phyloP scores from a whole-genome alignment of 2,797 vertebrate species.

The Tamandua tetradactyla region DNA sequence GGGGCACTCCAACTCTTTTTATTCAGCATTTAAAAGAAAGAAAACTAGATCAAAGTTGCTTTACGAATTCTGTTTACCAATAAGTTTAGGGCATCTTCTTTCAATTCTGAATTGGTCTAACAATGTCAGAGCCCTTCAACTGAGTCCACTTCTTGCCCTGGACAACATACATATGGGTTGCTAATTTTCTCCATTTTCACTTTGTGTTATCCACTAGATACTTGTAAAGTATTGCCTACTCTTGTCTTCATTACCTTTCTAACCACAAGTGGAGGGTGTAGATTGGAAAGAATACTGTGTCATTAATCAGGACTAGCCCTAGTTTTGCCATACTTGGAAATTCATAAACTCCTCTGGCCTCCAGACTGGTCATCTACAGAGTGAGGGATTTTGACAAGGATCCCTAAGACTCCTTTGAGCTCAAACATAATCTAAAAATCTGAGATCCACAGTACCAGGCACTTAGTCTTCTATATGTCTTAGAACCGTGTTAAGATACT shows the following conservation, averaged over 20 bases:
- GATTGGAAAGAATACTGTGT: slow-evolving; percentile 27
- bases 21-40: slow-evolving; percentile 16
- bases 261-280: neutral
- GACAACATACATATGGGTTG: neutral
- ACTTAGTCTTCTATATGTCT: neutral
- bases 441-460: neutral
- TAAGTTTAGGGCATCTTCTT: neutral
- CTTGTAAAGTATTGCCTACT: neutral
- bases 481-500: neutral
- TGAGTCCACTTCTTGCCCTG: neutral
- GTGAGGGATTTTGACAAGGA: neutral
- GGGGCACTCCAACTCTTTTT: neutral
- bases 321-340: neutral
- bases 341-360: neutral
- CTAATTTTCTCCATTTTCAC: neutral
- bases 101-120: neutral
- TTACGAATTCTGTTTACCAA: neutral
- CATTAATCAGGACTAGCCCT: neutral
- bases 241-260: neutral
- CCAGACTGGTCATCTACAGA: neutral
- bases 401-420: neutral
- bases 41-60: slow-evolving; percentile 46
- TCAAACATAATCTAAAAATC: neutral
- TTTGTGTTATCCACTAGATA: neutral
- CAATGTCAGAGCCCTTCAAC: neutral